Evolutionary conservation across 1,140 invertebrate genomes (phyloP).

Genomic region (Amyelois transitella): DNA sequence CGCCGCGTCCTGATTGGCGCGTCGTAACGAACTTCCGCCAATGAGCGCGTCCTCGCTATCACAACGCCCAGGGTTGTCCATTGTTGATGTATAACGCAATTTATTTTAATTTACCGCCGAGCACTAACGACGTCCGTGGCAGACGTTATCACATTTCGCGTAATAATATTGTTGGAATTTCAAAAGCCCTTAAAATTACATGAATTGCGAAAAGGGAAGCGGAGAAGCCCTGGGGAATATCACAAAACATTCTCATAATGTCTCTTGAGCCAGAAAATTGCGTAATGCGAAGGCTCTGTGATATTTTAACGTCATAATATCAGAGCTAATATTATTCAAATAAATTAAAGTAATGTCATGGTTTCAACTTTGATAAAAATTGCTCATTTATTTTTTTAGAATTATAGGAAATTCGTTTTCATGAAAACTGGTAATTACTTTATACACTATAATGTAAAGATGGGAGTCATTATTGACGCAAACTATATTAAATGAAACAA

Average conservation of each 20-base stretch:
- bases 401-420: not conserved
- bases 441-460: too few relatives aligned
- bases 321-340: not conserved
- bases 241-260: slow-evolving; percentile 23
- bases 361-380: not conserved
- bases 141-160: slow-evolving; percentile 11
- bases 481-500: too few relatives aligned
- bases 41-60: slow-evolving; percentile 26
- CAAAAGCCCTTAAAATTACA: slow-evolving; percentile 19
- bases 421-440: too few relatives aligned
- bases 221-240: slow-evolving; percentile 9
- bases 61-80: slow-evolving; percentile 28
- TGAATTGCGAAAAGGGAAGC: slow-evolving; percentile 25
- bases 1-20: slow-evolving; percentile 28
- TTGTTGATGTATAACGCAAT: slow-evolving; percentile 22
- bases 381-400: not conserved
- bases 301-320: not conserved
- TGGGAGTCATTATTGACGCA: too few relatives aligned
- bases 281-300: slow-evolving; percentile 10
- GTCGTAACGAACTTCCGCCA: slow-evolving; percentile 36
- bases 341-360: not conserved
- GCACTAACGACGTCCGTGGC: slow-evolving; percentile 30
- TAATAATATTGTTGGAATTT: slow-evolving; percentile 1
- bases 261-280: slow-evolving; percentile 25
- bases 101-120: slow-evolving; percentile 18